Evolutionary conservation across 2,797 vertebrate genomes (phyloP).

Genomic region (Eulemur coronatus): DNA sequence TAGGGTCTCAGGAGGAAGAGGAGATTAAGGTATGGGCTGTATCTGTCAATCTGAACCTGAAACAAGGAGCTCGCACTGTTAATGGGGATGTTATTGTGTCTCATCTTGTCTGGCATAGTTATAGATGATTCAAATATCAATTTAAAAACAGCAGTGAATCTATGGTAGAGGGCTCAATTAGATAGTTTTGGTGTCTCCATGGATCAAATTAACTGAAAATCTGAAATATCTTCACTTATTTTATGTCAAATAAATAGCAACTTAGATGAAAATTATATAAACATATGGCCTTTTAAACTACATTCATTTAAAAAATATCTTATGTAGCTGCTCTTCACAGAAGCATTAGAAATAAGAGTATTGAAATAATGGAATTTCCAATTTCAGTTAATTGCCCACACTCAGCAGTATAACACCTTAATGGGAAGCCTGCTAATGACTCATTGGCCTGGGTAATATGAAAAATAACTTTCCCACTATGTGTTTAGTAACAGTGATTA

Average conservation of each 20-base stretch:
- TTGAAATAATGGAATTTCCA: conserved; percentile 71
- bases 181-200: not conserved
- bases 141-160: conserved; percentile 33
- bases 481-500: conserved; percentile 71
- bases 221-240: conserved; percentile 41
- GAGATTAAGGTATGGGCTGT: not conserved
- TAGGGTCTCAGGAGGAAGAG: not conserved
- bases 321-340: conserved; percentile 54
- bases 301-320: conserved; percentile 64
- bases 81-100: conserved; percentile 14
- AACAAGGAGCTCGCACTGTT: not conserved
- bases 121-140: conserved; percentile 3
- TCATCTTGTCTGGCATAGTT: not conserved
- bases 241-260: conserved; percentile 48
- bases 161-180: not conserved
- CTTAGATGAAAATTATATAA: conserved; percentile 44
- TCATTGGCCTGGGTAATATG: conserved; percentile 56
- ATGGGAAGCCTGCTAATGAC: conserved; percentile 52
- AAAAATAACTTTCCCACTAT: conserved; percentile 68
- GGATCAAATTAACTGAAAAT: conserved; percentile 55
- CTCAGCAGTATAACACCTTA: conserved; percentile 49
- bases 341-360: conserved; percentile 59
- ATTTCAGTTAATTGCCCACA: conserved; percentile 69
- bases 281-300: conserved; percentile 36
- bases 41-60: conserved; percentile 1